A percentile compares a stretch with the other conserved stretches of the same genome.
phyloP scores from a whole-genome alignment of 2,797 vertebrate species.

The Pipistrellus pipistrellus region DNA sequence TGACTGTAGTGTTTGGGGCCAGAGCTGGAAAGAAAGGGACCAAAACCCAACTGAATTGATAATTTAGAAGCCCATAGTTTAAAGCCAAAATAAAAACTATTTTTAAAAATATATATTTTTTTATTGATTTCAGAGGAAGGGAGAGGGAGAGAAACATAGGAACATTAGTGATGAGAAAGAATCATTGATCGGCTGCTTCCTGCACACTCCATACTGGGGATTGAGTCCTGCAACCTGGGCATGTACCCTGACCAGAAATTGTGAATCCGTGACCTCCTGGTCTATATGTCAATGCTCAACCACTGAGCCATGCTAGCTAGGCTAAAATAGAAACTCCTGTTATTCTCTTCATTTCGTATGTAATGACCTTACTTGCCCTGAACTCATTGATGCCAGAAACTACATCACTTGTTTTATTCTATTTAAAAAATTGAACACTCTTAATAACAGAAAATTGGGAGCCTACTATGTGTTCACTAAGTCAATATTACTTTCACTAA shows the following conservation, averaged over 20 bases:
- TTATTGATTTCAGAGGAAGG: no score
- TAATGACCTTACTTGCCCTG: constrained; percentile 5
- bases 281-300: no score
- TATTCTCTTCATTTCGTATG: constrained; percentile 18
- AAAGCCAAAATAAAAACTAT: constrained; percentile 35
- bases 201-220: no score
- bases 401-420: neutral
- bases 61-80: constrained; percentile 31
- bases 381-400: neutral
- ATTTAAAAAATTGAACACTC: neutral
- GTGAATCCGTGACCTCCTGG: no score
- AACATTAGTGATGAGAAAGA: no score
- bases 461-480: neutral
- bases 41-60: neutral
- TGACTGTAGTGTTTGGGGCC: neutral
- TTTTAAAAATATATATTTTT: neutral
- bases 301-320: no score
- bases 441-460: constrained; percentile 39
- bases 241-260: no score
- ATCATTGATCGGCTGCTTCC: no score
- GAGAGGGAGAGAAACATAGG: no score
- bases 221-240: no score
- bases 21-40: neutral
- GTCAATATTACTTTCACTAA: neutral
- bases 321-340: neutral